A percentile compares a stretch with the other conserved stretches of the same genome.
Evolutionary conservation across 2,113 vertebrate species (phyloP).

Genomic region (Pardalotus punctatus): DNA sequence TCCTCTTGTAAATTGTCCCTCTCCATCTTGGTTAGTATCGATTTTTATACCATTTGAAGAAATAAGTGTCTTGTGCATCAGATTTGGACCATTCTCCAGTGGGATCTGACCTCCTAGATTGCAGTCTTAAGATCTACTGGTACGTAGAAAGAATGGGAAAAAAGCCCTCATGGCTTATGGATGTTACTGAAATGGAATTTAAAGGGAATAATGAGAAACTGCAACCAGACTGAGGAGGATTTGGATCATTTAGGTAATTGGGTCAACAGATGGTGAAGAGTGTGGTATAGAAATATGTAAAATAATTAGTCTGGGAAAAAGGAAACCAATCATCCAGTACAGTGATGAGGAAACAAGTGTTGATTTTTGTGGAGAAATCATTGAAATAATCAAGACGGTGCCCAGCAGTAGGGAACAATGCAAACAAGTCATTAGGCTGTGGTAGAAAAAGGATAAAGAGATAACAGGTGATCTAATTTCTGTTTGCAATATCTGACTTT

Average conservation of each 20-base stretch:
- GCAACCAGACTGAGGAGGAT: not conserved
- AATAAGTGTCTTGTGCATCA: not conserved
- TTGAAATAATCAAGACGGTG: not conserved
- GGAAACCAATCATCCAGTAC: not conserved
- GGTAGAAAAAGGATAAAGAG: not conserved
- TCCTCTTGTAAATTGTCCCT: not conserved
- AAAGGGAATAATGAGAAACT: not conserved
- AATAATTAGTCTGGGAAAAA: conserved; percentile 35
- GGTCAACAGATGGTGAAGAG: conserved; percentile 32
- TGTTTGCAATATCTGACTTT: not conserved
- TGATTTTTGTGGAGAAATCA: not conserved
- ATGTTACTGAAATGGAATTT: not conserved
- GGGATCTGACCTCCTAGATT: not conserved
- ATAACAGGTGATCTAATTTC: not conserved
- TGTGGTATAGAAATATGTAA: conserved; percentile 14
- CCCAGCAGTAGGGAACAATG: not conserved
- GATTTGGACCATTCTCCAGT: not conserved
- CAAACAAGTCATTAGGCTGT: conserved; percentile 21
- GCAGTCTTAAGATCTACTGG: not conserved
- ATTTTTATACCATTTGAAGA: not conserved
- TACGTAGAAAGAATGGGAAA: not conserved
- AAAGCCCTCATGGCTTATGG: not conserved
- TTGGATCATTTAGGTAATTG: conserved; percentile 15
- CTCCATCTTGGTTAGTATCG: not conserved
- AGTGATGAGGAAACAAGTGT: not conserved